Evolutionary conservation across 2,113 vertebrate species (phyloP).

Genomic region (Sphaerodactylus townsendi): DNA sequence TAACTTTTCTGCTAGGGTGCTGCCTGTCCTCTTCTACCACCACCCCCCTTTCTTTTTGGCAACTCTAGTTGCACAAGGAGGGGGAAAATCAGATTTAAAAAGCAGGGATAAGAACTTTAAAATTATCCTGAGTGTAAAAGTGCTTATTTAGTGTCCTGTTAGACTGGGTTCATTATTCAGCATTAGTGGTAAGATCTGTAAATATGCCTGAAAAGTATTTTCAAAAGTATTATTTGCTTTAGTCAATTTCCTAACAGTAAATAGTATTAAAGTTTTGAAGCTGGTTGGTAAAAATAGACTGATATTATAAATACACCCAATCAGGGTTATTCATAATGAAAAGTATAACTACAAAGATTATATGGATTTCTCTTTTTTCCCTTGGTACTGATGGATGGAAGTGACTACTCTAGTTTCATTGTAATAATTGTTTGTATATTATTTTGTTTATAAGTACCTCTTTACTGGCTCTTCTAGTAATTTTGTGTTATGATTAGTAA

Average conservation of each 20-base stretch:
- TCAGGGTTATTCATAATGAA: constrained; percentile 56
- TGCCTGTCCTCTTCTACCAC: too few relatives aligned
- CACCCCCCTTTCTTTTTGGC: too few relatives aligned
- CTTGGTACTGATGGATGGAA: constrained; percentile 65
- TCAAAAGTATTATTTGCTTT: constrained; percentile 52
- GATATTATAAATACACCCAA: constrained; percentile 63
- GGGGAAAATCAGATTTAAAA: too few relatives aligned
- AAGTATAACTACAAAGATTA: constrained; percentile 47
- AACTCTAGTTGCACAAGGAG: too few relatives aligned
- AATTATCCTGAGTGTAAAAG: too few relatives aligned
- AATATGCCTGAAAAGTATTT: constrained; percentile 40
- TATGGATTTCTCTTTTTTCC: constrained; percentile 53
- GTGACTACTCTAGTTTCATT: constrained; percentile 67
- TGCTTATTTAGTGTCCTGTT: not conserved
- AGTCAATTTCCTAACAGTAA: constrained; percentile 40
- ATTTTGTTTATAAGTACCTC: constrained; percentile 74
- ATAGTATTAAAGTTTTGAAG: constrained; percentile 55
- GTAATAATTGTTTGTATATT: constrained; percentile 74
- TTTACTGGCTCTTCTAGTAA: constrained; percentile 64
- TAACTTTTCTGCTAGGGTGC: too few relatives aligned
- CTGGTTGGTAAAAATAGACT: constrained; percentile 44
- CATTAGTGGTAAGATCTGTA: constrained; percentile 53
- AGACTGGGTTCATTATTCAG: constrained; percentile 66
- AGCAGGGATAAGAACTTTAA: too few relatives aligned
- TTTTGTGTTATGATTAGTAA: constrained; percentile 74